Base-by-base conservation (phyloP, 2,888 invertebrate species). In the Habrosyne pyritoides region DNA sequence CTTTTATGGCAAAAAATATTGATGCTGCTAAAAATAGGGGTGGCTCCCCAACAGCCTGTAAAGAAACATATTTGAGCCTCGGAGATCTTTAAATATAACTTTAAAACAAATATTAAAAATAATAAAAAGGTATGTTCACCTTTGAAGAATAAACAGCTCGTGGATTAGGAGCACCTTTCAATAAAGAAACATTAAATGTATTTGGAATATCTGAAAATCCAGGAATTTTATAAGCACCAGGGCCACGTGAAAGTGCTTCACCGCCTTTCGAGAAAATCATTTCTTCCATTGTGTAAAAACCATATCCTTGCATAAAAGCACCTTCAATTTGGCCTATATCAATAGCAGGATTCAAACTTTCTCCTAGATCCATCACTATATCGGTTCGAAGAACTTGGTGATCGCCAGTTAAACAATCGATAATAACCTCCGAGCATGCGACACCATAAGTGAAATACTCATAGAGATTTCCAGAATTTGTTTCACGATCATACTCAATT, bases 251-350 rank as follows among this genome's bases (percentile, higher is more conserved):
- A 59, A 94, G 92, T 2, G 95, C 86, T 53, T 93, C 94, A 10
- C 98, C 98, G 8, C 89, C 91, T 1, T 96, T 95, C 0, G 97
- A 95, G 75, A 96, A 95, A 47, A 96, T 87, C 85, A 97, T 93
- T 83, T 98, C 97, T 84, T 98, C 98, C 71, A 98, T 86, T 1
- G 96, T 96, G 77, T 95, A 96, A 63, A 97, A 89, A 0, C 98
- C 98, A 75, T 97, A 97, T 0, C 98, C 98, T 93, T 97, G 97
- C 80, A 96, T 93, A 77, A 97, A 98, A 0, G 94, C 98, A 3
- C 98, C 98, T 88, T 98, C 98, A 3, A 98, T 95, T 91, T 98
- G 98, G 0, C 98, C 98, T 61, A 98, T 96, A 71, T 98, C 98
- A 61, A 98, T 96, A 0, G 97, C 97, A 1, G 98, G 98, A 83